A percentile compares a stretch with the other conserved stretches of the same genome.
phyloP scores from a whole-genome alignment of 92 coral and sea anemone genomes.

The Actinostola sp. region DNA sequence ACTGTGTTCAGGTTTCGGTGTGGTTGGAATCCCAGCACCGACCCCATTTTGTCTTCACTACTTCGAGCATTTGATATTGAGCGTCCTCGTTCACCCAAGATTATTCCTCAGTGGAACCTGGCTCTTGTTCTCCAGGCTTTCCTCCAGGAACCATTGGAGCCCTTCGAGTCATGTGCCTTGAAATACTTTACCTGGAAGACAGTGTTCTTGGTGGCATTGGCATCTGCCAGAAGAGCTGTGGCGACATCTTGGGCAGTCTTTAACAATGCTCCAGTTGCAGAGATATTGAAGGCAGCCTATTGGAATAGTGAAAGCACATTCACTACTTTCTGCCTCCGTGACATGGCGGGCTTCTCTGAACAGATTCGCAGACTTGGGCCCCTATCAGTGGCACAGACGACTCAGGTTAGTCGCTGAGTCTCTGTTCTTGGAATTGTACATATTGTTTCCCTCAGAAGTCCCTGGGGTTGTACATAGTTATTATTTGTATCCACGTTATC shows the following conservation, averaged over 20 bases:
- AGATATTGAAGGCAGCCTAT: conserved; percentile 16
- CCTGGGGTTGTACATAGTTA: no score
- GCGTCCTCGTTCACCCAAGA: no score
- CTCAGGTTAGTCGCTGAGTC: no score
- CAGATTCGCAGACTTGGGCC: conserved; percentile 24
- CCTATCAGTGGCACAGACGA: conserved; percentile 18
- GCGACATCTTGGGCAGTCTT: conserved; percentile 12
- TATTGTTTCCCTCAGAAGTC: conserved; percentile 24
- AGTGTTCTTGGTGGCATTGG: no score
- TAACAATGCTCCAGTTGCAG: conserved; percentile 14
- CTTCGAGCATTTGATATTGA: no score
- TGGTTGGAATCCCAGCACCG: conserved; percentile 10
- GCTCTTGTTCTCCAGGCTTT: no score
- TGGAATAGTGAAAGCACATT: conserved; percentile 25
- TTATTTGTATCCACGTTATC: no score
- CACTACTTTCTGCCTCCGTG: conserved; percentile 22
- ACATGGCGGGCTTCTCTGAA: conserved; percentile 37
- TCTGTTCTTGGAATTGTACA: conserved; percentile 10
- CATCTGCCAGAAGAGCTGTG: no score
- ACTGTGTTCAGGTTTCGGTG: conserved; percentile 1
- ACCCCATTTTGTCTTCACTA: no score
- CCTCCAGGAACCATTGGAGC: conserved; percentile 28
- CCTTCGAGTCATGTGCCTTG: not conserved
- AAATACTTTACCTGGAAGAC: conserved; percentile 25
- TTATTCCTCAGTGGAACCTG: no score